phyloP scores from a whole-genome alignment of 2,113 vertebrate genomes.

The Aythya baeri region DNA sequence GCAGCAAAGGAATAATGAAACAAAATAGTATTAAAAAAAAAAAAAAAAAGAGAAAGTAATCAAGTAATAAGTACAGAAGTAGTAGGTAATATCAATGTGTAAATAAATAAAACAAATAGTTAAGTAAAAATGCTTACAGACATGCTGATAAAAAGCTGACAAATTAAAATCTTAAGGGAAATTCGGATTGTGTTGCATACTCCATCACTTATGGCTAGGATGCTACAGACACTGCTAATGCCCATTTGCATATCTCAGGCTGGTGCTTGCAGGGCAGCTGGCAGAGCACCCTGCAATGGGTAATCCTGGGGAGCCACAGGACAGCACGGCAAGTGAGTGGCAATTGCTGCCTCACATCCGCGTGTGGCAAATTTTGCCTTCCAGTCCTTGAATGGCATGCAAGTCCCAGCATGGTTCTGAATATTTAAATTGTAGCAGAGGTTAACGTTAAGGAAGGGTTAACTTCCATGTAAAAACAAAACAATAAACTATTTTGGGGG shows the following conservation, averaged over 20 bases:
- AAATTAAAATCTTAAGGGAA: neutral
- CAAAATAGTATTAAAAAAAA: neutral
- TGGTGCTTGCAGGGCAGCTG: neutral
- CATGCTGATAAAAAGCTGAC: neutral
- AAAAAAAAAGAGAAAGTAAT: neutral
- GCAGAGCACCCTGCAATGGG: neutral
- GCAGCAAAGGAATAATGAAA: neutral
- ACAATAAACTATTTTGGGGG: accelerated
- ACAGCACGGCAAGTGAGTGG: neutral
- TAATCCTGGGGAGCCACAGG: neutral
- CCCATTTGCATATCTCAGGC: neutral
- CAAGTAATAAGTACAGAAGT: neutral
- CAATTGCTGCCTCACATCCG: neutral
- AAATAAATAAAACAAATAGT: neutral
- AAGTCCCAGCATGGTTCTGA: neutral
- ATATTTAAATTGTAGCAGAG: neutral
- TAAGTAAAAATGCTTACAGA: neutral
- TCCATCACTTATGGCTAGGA: neutral
- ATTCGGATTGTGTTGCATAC: accelerated
- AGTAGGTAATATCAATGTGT: neutral
- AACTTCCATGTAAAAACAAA: neutral
- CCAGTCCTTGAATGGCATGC: neutral
- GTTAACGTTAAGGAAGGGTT: neutral
- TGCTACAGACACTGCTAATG: neutral
- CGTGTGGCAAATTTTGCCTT: neutral